Conservation (phyloP, 2,888 invertebrate genomes). For the Hyles lineata region DNA sequence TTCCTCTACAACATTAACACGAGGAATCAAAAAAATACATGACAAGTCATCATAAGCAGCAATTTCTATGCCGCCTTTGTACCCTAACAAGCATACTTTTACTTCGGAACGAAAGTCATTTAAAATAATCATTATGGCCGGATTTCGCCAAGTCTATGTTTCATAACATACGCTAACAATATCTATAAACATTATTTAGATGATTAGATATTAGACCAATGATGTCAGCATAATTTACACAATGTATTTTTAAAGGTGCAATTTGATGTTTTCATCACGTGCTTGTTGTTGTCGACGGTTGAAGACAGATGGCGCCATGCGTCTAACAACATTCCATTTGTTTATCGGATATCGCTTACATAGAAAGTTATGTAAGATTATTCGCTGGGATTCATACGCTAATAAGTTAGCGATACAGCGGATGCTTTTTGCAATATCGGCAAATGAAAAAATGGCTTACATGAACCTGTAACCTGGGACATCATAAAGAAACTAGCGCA, state of each 20-base stretch:
- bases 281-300: background rate
- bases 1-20: too few species aligned
- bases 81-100: too few species aligned
- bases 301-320: constrained; percentile 5
- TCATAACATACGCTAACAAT: background rate
- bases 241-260: background rate
- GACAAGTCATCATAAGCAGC: too few species aligned
- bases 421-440: background rate
- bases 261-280: background rate
- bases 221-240: background rate
- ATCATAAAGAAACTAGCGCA: too few species aligned
- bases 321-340: constrained; percentile 15
- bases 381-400: too few species aligned
- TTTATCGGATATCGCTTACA: constrained; percentile 1
- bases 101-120: background rate
- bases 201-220: background rate
- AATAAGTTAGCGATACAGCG: background rate
- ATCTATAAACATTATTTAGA: constrained; percentile 1
- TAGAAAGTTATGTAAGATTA: background rate
- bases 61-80: too few species aligned
- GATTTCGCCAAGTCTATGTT: background rate
- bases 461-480: too few species aligned
- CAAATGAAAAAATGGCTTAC: too few species aligned
- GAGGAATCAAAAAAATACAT: too few species aligned
- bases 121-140: background rate